phyloP scores from a whole-genome alignment of 2,797 vertebrate genomes.

The Poliocrania exsul region DNA sequence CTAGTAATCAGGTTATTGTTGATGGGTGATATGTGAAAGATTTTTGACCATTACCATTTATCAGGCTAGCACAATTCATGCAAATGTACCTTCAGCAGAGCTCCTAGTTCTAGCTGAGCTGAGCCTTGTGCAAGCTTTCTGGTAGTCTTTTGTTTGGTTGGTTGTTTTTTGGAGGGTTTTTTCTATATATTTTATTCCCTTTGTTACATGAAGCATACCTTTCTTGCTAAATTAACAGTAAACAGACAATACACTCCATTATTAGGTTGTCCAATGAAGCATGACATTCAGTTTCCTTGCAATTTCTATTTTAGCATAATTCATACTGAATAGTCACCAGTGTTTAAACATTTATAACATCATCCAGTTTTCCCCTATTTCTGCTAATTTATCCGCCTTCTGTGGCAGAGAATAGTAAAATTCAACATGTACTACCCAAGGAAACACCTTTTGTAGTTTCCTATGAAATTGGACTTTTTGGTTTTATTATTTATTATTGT shows the following conservation, averaged over 20 bases:
- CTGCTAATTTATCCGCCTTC: neutral
- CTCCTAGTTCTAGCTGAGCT: neutral
- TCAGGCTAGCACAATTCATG: neutral
- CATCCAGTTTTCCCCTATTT: neutral
- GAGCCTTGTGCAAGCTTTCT: neutral
- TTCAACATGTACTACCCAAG: neutral
- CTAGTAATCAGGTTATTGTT: neutral
- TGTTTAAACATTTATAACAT: neutral
- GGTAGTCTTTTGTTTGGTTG: neutral
- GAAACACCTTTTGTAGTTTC: neutral
- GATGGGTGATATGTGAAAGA: neutral
- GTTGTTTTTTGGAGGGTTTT: rapidly evolving
- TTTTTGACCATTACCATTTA: neutral
- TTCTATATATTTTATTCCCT: neutral
- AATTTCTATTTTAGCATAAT: neutral
- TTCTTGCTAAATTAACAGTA: neutral
- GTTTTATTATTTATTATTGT: neutral
- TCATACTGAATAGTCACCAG: neutral
- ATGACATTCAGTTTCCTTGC: neutral
- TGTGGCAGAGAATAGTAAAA: neutral
- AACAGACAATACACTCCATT: neutral
- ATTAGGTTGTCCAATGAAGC: neutral
- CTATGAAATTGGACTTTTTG: neutral
- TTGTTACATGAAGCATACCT: neutral
- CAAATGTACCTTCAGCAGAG: neutral